A percentile compares a stretch with the other conserved stretches of the same genome.
phyloP scores from a whole-genome alignment of 2,888 invertebrate genomes.

The Caenorhabditis wallacei region DNA sequence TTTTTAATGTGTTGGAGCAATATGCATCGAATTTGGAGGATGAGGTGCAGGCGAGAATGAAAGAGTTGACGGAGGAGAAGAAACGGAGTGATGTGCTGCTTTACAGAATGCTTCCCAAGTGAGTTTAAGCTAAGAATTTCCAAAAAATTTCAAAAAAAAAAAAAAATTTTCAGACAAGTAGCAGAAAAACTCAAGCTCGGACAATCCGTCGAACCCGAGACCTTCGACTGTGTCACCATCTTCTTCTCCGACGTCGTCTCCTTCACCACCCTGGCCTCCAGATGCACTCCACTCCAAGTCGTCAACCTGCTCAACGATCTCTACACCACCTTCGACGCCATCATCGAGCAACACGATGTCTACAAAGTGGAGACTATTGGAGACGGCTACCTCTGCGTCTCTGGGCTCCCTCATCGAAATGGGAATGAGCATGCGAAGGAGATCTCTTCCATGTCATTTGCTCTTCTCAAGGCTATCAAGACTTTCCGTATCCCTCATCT shows the following conservation, averaged over 20 bases:
- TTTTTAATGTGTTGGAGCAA: slow-evolving; percentile 77
- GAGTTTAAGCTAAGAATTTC: background rate
- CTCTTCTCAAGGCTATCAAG: slow-evolving; percentile 72
- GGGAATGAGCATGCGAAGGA: slow-evolving; percentile 78
- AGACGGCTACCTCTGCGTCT: slow-evolving; percentile 79
- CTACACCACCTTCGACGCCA: slow-evolving; percentile 80
- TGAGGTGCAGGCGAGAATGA: slow-evolving; percentile 77
- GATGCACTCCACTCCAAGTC: slow-evolving; percentile 79
- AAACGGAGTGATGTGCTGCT: slow-evolving; percentile 79
- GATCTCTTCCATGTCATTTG: slow-evolving; percentile 77
- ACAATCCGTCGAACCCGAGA: slow-evolving; percentile 77
- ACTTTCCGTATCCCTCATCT: slow-evolving; percentile 77
- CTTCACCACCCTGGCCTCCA: slow-evolving; percentile 77
- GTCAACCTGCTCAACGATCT: slow-evolving; percentile 81
- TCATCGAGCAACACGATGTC: slow-evolving; percentile 79
- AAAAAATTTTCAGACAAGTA: slow-evolving; percentile 70
- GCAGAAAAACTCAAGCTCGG: slow-evolving; percentile 79
- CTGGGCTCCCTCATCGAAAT: slow-evolving; percentile 79
- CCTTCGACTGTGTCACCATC: slow-evolving; percentile 77
- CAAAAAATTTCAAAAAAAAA: background rate
- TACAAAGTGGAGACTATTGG: slow-evolving; percentile 81
- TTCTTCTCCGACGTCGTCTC: slow-evolving; percentile 80
- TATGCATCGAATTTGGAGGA: slow-evolving; percentile 78
- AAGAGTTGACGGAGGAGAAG: slow-evolving; percentile 80
- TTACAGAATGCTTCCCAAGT: slow-evolving; percentile 79